A percentile compares a stretch with the other conserved stretches of the same genome.
Evolutionary conservation across 2,797 vertebrate species (phyloP).

Genomic region (Scolopax bukidnonensis): DNA sequence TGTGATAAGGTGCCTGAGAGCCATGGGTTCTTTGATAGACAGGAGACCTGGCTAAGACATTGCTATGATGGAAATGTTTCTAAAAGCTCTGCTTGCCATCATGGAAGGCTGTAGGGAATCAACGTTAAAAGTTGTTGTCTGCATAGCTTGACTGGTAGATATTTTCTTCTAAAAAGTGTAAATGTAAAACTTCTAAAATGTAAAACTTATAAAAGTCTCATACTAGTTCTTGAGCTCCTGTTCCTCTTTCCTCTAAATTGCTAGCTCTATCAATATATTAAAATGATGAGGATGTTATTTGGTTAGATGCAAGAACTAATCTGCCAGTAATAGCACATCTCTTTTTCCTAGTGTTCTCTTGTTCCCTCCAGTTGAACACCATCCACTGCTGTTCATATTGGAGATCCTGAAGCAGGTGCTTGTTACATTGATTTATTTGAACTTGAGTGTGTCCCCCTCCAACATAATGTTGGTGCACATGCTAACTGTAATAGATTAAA

Average conservation of each 20-base stretch:
- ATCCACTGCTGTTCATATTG: background rate
- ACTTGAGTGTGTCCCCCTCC: background rate
- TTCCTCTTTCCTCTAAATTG: background rate
- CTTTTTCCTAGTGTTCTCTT: background rate
- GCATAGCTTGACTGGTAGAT: background rate
- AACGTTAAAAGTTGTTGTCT: background rate
- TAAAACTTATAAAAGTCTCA: background rate
- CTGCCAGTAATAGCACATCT: background rate
- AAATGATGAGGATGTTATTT: background rate
- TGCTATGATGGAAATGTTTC: background rate
- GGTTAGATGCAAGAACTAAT: background rate
- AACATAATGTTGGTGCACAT: background rate
- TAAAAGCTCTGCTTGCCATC: background rate
- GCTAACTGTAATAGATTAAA: background rate
- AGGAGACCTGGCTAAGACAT: background rate
- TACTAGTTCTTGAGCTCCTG: background rate
- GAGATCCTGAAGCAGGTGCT: background rate
- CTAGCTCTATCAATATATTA: accelerated
- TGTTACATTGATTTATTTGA: background rate
- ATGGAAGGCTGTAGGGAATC: background rate
- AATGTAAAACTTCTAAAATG: background rate
- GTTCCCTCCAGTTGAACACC: background rate
- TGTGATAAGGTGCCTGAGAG: background rate
- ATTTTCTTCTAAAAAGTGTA: background rate
- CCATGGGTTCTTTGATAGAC: background rate